A percentile compares a stretch with the other conserved stretches of the same genome.
phyloP scores from a whole-genome alignment of 1,140 invertebrate genomes.

The Caenorhabditis remanei region DNA sequence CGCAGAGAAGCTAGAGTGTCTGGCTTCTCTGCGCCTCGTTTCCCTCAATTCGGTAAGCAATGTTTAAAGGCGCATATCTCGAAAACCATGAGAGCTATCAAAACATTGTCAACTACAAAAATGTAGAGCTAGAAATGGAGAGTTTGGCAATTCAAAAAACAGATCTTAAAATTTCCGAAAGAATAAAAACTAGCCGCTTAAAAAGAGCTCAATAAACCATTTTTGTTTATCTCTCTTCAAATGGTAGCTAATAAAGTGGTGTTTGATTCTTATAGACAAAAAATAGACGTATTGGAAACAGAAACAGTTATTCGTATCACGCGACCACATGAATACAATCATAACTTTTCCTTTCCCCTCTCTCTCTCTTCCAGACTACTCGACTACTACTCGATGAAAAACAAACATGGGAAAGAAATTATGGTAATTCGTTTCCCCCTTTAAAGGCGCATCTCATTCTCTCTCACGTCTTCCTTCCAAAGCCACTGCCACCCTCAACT shows the following conservation, averaged over 20 bases:
- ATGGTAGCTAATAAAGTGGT: slow-evolving; percentile 9
- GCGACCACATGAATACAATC: slow-evolving; percentile 25
- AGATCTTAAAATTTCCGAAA: too few species aligned
- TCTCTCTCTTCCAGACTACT: neutral
- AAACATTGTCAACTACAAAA: too few species aligned
- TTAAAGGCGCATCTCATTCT: neutral
- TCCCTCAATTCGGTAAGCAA: too few species aligned
- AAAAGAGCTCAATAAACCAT: too few species aligned
- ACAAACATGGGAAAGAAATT: slow-evolving; percentile 50
- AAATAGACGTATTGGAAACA: neutral
- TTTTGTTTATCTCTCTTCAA: neutral
- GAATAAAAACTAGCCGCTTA: too few species aligned
- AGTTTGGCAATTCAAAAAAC: too few species aligned
- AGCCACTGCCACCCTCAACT: slow-evolving; percentile 5
- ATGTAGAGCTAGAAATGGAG: too few species aligned
- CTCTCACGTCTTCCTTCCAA: neutral
- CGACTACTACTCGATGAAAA: neutral
- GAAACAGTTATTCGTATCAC: slow-evolving; percentile 24
- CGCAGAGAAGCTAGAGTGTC: too few species aligned
- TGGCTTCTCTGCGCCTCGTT: too few species aligned
- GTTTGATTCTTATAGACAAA: neutral
- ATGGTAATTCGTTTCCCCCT: slow-evolving; percentile 38
- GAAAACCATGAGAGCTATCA: too few species aligned
- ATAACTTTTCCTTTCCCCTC: neutral
- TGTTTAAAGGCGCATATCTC: too few species aligned